Base-by-base conservation (phyloP, 1,140 invertebrate species). In the Euwallacea similis region DNA sequence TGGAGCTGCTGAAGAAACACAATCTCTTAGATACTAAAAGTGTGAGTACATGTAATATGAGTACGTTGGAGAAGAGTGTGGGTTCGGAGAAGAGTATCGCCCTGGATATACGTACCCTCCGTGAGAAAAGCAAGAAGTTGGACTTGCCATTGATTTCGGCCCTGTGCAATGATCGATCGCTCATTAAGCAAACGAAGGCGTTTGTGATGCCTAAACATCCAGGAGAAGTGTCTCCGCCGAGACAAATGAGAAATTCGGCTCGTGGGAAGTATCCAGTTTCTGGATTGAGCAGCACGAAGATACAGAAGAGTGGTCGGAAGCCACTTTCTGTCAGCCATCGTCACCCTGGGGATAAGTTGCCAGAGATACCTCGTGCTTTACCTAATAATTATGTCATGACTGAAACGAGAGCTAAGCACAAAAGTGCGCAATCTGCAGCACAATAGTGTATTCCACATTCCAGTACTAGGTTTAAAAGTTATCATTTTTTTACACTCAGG, bases 111-210 rank as follows among this genome's bases (percentile, higher is more conserved):
- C 88, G 89, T 71, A 89, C 90, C 53, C 82, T 96, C 47, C 85
- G 93, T 42, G 93, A 95, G 81, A 93, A 94, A 83, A 94, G 92
- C 82, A 89, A 91, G 73, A 91, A 94, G 76, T 82, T 95, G 72
- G 93, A 96, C 82, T 83, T 96, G 77, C 94, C 94, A 11, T 82
- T 96, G 42, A 95, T 96, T 77, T 91, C 93, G 47, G 94, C 94
- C 6, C 83, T 96, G 59, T 96, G 93, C 82, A 95, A 95, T 79
- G 94, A 96, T 81, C 86, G 90, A 42, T 93, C 93, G 47, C 82
- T 94, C 69, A 81, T 94, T 54, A 93, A 93, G 81, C 92, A 93
- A 81, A 93, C 92, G 6, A 93, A 93, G 81, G 91, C 91, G 10
- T 92, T 91, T 76, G 90, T 90, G 53, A 84, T 89, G 83, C 88